Evolutionary conservation across 1,140 invertebrate species (phyloP).

Genomic region (Pteromalus puparum): DNA sequence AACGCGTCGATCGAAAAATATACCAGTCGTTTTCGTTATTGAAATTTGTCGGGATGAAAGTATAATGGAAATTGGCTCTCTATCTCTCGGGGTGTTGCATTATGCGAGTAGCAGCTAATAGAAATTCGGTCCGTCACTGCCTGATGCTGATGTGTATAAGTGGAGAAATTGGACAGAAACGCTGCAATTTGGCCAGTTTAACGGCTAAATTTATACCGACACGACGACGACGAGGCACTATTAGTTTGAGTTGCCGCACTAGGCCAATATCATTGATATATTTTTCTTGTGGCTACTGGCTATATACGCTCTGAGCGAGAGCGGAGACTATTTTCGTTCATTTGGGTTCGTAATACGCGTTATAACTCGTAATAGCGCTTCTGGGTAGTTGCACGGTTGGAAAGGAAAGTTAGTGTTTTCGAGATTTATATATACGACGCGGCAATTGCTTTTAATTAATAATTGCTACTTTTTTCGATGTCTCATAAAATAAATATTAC

Average conservation of each 20-base stretch:
- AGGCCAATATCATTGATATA: conserved; percentile 4
- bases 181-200: not conserved
- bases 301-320: too few relatives aligned
- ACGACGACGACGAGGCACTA: not conserved
- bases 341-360: not conserved
- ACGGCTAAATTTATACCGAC: conserved; percentile 3
- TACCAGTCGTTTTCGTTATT: too few relatives aligned
- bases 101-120: not conserved
- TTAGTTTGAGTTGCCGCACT: not conserved
- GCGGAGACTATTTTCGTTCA: not conserved
- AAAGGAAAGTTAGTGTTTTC: not conserved
- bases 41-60: too few relatives aligned
- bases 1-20: too few relatives aligned
- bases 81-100: not conserved
- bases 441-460: not conserved
- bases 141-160: not conserved
- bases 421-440: not conserved
- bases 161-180: not conserved
- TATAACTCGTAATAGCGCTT: not conserved
- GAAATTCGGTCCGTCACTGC: not conserved
- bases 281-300: too few relatives aligned
- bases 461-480: not conserved
- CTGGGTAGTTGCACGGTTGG: too few relatives aligned
- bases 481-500: too few relatives aligned
- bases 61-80: not conserved